Conservation (phyloP, 2,113 vertebrate species). For the Oenanthe oenanthe region DNA sequence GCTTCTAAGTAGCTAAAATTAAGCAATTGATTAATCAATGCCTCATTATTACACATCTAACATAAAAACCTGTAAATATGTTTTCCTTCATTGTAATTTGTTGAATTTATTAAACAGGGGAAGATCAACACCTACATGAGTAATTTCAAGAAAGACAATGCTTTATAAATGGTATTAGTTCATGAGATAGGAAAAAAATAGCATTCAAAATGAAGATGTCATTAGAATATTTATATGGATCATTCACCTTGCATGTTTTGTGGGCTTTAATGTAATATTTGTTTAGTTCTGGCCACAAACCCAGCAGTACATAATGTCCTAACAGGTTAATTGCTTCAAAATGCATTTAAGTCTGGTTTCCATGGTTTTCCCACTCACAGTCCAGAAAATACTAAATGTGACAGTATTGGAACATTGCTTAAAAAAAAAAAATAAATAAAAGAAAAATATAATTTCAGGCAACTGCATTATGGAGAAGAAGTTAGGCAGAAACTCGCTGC, state of each 20-base stretch:
- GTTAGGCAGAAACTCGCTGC: not conserved
- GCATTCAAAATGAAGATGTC: not conserved
- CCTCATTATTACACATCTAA: not conserved
- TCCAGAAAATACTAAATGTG: not conserved
- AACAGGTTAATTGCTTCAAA: slow-evolving; percentile 24
- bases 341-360: not conserved
- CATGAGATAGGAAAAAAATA: not conserved
- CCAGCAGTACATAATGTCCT: not conserved
- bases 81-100: not conserved
- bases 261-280: not conserved
- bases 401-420: not conserved
- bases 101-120: not conserved
- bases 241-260: not conserved
- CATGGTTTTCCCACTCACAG: not conserved
- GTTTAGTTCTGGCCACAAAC: not conserved
- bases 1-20: not conserved
- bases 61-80: not conserved
- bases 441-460: not conserved
- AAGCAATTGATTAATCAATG: not conserved
- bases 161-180: not conserved
- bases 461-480: not conserved
- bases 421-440: not conserved
- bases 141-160: not conserved
- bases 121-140: not conserved
- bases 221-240: not conserved